phyloP scores from a whole-genome alignment of 2,888 invertebrate species.

The Leucophora obtusa region DNA sequence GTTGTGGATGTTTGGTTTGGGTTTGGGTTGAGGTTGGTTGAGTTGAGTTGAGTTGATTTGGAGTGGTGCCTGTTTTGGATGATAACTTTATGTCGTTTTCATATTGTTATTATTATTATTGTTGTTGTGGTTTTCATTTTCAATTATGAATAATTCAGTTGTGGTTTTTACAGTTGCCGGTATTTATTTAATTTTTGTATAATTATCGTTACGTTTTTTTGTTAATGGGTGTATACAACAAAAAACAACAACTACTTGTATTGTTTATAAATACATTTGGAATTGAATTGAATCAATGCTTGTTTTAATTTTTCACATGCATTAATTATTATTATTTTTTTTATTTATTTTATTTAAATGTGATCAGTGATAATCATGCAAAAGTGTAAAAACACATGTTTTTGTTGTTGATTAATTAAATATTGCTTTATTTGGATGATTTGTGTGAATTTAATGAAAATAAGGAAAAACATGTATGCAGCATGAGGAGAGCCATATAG shows the following conservation, averaged over 20 bases:
- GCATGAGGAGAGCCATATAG: constrained; percentile 41
- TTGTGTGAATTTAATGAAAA: constrained; percentile 19
- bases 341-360: constrained; percentile 40
- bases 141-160: constrained; percentile 67
- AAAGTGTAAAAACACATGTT: constrained; percentile 62
- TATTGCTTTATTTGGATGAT: constrained; percentile 45
- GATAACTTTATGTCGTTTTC: constrained; percentile 24
- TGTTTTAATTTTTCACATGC: constrained; percentile 47
- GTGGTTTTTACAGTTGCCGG: constrained; percentile 39
- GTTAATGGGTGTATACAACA: constrained; percentile 10
- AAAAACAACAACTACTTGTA: constrained; percentile 1
- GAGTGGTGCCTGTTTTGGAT: constrained; percentile 26
- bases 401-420: constrained; percentile 59
- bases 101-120: constrained; percentile 6
- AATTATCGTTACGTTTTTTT: background rate
- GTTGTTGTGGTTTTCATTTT: constrained; percentile 55
- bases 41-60: background rate
- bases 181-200: constrained; percentile 45
- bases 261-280: constrained; percentile 40
- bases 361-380: constrained; percentile 26
- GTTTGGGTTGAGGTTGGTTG: background rate
- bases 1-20: constrained; percentile 8
- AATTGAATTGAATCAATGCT: constrained; percentile 44
- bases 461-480: constrained; percentile 1
- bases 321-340: constrained; percentile 38